Conservation (phyloP, 2,113 vertebrate species). For the Cromileptes altivelis region DNA sequence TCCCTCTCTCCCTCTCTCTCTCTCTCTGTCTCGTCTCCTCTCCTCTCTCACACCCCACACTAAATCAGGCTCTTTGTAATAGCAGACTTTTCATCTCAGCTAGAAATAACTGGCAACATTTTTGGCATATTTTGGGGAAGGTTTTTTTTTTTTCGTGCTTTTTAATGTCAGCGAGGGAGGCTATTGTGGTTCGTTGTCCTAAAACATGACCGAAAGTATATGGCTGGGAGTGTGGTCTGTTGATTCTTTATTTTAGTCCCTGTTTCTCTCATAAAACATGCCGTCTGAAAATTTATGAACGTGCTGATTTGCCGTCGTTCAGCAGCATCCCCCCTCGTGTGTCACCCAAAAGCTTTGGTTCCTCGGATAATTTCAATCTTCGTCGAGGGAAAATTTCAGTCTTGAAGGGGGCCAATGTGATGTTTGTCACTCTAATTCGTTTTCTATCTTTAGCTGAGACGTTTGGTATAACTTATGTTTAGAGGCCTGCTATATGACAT, state of each 20-base stretch:
- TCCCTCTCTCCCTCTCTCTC: conserved; percentile 40
- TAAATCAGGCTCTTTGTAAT: conserved; percentile 83
- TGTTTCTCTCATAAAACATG: conserved; percentile 64
- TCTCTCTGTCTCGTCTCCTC: conserved; percentile 65
- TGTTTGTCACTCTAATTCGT: conserved; percentile 71
- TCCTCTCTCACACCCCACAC: conserved; percentile 81
- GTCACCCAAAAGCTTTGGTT: conserved; percentile 54
- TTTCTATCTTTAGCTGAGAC: conserved; percentile 74
- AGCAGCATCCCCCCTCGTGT: conserved; percentile 26
- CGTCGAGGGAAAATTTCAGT: conserved; percentile 33
- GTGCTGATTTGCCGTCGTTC: conserved; percentile 48
- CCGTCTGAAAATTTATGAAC: conserved; percentile 69
- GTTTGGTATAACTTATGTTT: conserved; percentile 74
- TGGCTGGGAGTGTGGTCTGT: conserved; percentile 66
- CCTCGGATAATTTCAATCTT: conserved; percentile 39
- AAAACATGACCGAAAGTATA: conserved; percentile 81
- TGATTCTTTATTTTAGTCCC: conserved; percentile 70
- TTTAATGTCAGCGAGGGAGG: conserved; percentile 72
- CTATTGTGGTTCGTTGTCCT: conserved; percentile 79
- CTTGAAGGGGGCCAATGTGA: conserved; percentile 39
- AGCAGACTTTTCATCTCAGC: conserved; percentile 82
- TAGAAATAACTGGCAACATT: conserved; percentile 82
- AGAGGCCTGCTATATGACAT: conserved; percentile 74
- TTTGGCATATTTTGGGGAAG: conserved; percentile 78
- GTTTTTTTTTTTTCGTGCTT: conserved; percentile 34